Evolutionary conservation across 2,888 invertebrate species (phyloP), one percentile per base, ranked within the genome.

Genomic region (Trichogramma evanescens): DNA sequence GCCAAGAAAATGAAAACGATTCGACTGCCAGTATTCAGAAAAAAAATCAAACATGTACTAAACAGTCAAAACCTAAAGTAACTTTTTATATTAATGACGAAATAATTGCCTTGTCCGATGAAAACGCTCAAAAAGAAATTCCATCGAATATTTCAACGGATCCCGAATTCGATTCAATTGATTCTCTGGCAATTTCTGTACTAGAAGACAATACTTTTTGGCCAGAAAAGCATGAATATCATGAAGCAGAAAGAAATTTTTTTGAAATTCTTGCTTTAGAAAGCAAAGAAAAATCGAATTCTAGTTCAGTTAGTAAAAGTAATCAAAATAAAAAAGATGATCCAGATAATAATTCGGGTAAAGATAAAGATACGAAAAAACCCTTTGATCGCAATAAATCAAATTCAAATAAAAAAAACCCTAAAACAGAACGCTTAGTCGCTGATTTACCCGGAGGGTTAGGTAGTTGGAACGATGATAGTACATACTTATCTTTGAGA

Each of bases 401-500:
- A 6, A 53, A 56, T 54, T 64, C 66, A 6, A 66, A 61, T 53
- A 50, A 61, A 54, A 68, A 67, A 26, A 61, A 69, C 8, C 83
- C 82, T 53, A 79, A 79, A 45, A 86, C 88, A 9, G 84, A 85
- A 71, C 86, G 84, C 70, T 82, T 86, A 69, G 84, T 86, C 54
- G 86, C 88, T 72, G 88, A 89, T 78, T 80, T 91, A 66, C 91
- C 91, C 5, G 89, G 89, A 64, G 90, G 90, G 58, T 84, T 91
- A 69, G 89, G 89, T 76, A 87, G 88, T 74, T 91, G 90, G 90
- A 86, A 85, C 74, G 91, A 89, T 74, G 84, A 89, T 74, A 90
- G 89, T 73, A 89, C 91, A 54, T 90, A 89, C 72, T 80, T 91
- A 70, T 82, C 86, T 70, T 74, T 82, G 71, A 86, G 87, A 76